A percentile compares a stretch with the other conserved stretches of the same genome.
These are phyloP conservation scores for Brachionus paranguensis DNA, from an alignment of 1,140 invertebrate genomes.

Conservation along the genomic window DNA sequence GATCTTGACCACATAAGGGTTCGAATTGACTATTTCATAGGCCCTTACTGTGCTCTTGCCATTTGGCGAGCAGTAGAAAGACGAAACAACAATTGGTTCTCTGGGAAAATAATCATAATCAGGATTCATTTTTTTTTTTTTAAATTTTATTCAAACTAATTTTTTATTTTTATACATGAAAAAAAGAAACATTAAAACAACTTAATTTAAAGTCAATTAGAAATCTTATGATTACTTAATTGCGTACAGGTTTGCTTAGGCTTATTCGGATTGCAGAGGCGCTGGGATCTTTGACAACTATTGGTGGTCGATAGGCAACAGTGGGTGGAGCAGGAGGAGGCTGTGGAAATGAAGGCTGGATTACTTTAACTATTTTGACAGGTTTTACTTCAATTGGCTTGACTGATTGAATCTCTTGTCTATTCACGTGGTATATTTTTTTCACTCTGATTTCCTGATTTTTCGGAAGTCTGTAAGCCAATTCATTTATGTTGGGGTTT, in stretches of 20 bases:
- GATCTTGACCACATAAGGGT: conserved; percentile 12
- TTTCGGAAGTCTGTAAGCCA: background rate
- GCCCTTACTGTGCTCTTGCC: conserved; percentile 10
- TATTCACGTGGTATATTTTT: conserved; percentile 34
- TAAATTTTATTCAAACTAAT: background rate
- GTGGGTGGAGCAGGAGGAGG: background rate
- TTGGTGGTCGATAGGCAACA: background rate
- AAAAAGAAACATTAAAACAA: background rate
- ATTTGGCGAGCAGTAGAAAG: conserved; percentile 5
- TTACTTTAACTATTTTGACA: conserved; percentile 1
- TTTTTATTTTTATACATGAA: background rate
- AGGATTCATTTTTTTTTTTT: conserved; percentile 23
- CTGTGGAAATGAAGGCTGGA: background rate
- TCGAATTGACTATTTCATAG: conserved; percentile 36
- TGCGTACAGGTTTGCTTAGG: background rate
- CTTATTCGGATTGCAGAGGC: background rate
- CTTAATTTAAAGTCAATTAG: conserved; percentile 15
- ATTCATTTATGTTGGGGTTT: background rate
- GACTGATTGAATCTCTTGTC: background rate
- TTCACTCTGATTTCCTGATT: conserved; percentile 13
- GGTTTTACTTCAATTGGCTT: background rate
- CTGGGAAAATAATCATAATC: background rate
- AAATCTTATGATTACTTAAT: conserved; percentile 14
- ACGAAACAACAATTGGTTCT: conserved; percentile 30
- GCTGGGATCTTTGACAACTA: background rate